These are phyloP conservation scores for Synergus gifuensis DNA, from an alignment of 2,888 invertebrate species.

Conservation along the genomic window DNA sequence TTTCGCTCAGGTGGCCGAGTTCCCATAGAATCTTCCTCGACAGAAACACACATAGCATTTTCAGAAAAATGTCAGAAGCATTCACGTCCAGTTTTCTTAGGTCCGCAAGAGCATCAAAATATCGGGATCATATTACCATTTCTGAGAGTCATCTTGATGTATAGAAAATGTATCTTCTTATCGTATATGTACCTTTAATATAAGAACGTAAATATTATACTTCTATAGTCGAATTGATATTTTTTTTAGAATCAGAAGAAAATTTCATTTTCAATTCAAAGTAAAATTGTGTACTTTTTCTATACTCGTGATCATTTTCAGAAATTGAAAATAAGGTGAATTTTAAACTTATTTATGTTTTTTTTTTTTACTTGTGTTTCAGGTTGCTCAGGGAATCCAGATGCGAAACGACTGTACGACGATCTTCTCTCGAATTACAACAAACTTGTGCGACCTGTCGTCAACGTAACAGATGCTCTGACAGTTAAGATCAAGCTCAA, in stretches of 20 bases:
- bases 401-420: slow-evolving; percentile 93
- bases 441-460: slow-evolving; percentile 91
- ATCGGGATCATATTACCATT: neutral
- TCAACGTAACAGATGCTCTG: slow-evolving; percentile 90
- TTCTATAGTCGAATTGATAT: neutral
- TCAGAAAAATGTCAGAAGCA: slow-evolving; percentile 10
- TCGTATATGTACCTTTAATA: neutral
- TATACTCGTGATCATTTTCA: no score
- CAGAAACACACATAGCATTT: neutral
- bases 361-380: slow-evolving; percentile 71
- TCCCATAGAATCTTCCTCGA: slow-evolving; percentile 12
- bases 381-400: slow-evolving; percentile 93
- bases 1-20: slow-evolving; percentile 27
- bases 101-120: slow-evolving; percentile 1
- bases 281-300: no score
- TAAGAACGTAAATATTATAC: neutral
- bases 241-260: neutral
- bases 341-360: neutral
- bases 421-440: slow-evolving; percentile 92
- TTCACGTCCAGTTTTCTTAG: slow-evolving; percentile 5
- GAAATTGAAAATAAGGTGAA: no score
- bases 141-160: neutral
- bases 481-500: slow-evolving; percentile 92
- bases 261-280: neutral
- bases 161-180: neutral